A percentile compares a stretch with the other conserved stretches of the same genome.
Evolutionary conservation across 2,113 vertebrate species (phyloP).

Genomic region (Ceyx cyanopectus): DNA sequence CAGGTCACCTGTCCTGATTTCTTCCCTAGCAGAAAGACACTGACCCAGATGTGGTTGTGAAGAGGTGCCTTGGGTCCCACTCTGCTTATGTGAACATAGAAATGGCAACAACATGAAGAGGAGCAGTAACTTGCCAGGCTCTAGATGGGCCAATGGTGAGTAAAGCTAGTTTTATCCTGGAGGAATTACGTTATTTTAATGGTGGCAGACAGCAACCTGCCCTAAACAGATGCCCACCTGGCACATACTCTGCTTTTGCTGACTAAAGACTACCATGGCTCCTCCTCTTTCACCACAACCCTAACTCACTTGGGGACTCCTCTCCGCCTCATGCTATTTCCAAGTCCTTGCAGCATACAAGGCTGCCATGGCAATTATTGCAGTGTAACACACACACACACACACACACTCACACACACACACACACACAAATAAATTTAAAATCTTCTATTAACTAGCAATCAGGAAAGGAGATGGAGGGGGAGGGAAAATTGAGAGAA

Average conservation of each 20-base stretch:
- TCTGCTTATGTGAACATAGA: background rate
- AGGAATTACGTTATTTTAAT: background rate
- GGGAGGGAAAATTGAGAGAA: background rate
- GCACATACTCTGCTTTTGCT: background rate
- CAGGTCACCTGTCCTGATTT: background rate
- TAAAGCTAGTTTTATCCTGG: background rate
- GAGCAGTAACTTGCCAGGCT: background rate
- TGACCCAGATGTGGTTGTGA: background rate
- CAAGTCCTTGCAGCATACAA: background rate
- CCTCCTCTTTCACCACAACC: background rate
- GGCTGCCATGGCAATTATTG: slow-evolving; percentile 62
- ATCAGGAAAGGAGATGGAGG: slow-evolving; percentile 17
- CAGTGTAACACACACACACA: background rate
- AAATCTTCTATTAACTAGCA: slow-evolving; percentile 13
- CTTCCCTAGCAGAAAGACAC: background rate
- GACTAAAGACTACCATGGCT: background rate
- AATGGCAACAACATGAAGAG: background rate
- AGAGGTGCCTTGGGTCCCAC: background rate
- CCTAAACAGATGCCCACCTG: background rate
- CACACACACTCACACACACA: too few relatives aligned
- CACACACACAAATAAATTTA: background rate
- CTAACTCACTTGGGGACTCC: background rate
- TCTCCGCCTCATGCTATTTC: background rate
- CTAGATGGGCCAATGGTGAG: background rate
- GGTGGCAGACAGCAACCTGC: background rate